Evolutionary conservation across 2,113 vertebrate genomes (phyloP).

Genomic region (Sturnira hondurensis): DNA sequence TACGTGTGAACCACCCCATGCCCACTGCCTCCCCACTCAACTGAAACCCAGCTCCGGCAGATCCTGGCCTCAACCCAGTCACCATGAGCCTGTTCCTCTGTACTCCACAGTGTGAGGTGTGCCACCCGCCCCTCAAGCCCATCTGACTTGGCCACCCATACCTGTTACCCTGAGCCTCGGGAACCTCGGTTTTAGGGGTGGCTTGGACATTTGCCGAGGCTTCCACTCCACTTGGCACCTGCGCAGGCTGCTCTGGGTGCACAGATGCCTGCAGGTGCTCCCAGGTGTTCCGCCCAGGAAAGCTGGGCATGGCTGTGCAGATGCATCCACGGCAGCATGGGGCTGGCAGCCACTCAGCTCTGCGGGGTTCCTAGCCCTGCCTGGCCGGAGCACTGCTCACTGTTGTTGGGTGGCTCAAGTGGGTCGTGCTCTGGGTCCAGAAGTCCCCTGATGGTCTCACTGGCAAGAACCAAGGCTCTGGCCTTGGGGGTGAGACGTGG

Average conservation of each 20-base stretch:
- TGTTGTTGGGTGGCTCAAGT: background rate
- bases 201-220: background rate
- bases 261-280: background rate
- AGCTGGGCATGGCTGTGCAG: background rate
- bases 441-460: background rate
- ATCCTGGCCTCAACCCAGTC: too few relatives aligned
- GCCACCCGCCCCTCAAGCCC: background rate
- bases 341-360: background rate
- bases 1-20: background rate
- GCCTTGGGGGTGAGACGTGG: background rate
- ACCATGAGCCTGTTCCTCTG: background rate
- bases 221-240: background rate
- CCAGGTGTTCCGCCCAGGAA: background rate
- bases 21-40: background rate
- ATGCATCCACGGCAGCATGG: accelerated
- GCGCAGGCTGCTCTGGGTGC: background rate
- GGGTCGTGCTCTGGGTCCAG: background rate
- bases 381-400: background rate
- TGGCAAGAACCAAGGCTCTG: background rate
- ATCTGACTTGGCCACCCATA: background rate
- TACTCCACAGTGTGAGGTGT: background rate
- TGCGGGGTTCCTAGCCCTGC: background rate
- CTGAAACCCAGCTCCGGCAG: background rate
- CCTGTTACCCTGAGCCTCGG: background rate
- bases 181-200: background rate